These are phyloP conservation scores for Hydrocynus forskahlii DNA, from an alignment of 2,797 vertebrate species.

Conservation along the genomic window DNA sequence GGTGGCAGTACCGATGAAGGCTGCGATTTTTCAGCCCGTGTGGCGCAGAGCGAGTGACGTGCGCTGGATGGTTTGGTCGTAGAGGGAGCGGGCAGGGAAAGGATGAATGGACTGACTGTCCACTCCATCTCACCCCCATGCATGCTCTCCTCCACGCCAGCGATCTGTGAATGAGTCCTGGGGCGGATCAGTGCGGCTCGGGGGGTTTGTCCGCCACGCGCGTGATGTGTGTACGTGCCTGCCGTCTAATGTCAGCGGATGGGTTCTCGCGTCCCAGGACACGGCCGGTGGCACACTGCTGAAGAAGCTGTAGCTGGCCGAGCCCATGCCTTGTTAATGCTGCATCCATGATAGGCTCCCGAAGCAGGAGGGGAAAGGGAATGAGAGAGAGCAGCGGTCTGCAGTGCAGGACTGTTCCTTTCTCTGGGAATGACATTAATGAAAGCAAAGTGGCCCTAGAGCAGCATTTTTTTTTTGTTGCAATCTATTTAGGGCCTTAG, in stretches of 20 bases:
- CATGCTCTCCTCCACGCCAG: conserved; percentile 36
- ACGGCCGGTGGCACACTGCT: conserved; percentile 57
- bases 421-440: conserved; percentile 39
- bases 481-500: not conserved
- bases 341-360: conserved; percentile 39
- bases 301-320: conserved; percentile 57
- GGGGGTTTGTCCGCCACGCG: conserved; percentile 42
- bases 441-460: not conserved
- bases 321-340: conserved; percentile 49
- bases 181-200: conserved; percentile 33
- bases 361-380: conserved; percentile 1
- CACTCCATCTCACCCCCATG: conserved; percentile 27
- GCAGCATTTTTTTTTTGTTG: not conserved
- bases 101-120: conserved; percentile 56
- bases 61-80: conserved; percentile 28
- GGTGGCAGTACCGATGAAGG: not conserved
- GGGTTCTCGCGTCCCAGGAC: conserved; percentile 54
- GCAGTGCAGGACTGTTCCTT: conserved; percentile 34
- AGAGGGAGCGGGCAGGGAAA: conserved; percentile 38
- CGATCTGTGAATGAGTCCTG: conserved; percentile 50
- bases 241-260: conserved; percentile 48
- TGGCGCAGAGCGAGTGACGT: not conserved
- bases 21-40: conserved; percentile 3
- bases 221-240: conserved; percentile 44
- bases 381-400: not conserved